A percentile compares a stretch with the other conserved stretches of the same genome.
phyloP scores from a whole-genome alignment of 2,797 vertebrate genomes.

The Pangasius larnaudii region DNA sequence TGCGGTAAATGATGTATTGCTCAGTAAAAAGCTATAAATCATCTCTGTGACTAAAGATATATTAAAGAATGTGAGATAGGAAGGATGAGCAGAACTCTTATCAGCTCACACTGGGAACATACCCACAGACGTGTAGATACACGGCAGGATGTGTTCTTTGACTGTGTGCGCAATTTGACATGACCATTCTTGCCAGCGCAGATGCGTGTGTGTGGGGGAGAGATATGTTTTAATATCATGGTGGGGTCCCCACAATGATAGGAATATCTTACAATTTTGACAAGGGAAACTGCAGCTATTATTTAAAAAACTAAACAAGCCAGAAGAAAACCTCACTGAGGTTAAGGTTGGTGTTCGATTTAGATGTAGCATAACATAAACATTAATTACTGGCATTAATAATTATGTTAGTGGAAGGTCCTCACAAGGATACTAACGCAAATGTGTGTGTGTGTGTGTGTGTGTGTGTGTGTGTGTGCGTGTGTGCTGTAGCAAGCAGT shows the following conservation, averaged over 20 bases:
- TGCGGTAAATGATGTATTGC: background rate
- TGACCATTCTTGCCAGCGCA: constrained; percentile 1
- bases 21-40: background rate
- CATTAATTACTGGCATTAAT: background rate
- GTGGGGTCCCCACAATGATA: background rate
- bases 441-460: background rate
- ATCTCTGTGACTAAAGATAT: background rate
- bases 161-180: constrained; percentile 12
- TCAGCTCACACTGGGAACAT: background rate
- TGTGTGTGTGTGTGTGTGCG: background rate
- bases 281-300: background rate
- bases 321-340: background rate
- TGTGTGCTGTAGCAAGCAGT: background rate
- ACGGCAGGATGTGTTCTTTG: background rate
- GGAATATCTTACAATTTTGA: background rate
- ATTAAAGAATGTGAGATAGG: background rate
- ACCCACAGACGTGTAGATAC: background rate
- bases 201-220: background rate
- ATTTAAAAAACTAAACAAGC: background rate
- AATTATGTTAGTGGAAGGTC: background rate
- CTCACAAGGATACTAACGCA: background rate
- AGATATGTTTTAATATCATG: background rate
- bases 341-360: background rate
- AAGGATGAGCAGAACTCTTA: constrained; percentile 7
- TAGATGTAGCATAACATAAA: background rate